These are phyloP conservation scores for Cyanocitta stelleri DNA, from an alignment of 2,113 vertebrate genomes.

Conservation along the genomic window DNA sequence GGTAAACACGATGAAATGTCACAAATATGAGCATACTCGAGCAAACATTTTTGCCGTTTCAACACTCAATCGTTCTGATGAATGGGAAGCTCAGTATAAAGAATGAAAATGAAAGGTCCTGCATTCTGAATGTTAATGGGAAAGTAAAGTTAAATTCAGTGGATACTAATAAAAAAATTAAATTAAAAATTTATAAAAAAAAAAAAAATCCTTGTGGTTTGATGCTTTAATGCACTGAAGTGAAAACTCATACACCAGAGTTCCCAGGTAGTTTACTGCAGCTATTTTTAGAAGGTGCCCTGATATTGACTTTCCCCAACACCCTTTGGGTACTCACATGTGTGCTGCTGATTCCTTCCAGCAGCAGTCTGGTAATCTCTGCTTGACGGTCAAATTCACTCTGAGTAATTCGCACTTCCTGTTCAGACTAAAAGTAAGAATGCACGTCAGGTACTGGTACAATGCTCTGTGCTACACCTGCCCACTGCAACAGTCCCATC, in stretches of 20 bases:
- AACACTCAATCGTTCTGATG: neutral
- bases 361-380: constrained; percentile 93
- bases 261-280: neutral
- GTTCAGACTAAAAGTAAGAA: constrained; percentile 82
- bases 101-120: neutral
- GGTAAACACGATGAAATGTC: neutral
- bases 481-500: neutral
- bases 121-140: neutral
- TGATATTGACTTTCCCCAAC: neutral
- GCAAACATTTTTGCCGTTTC: neutral
- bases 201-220: neutral
- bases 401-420: constrained; percentile 94
- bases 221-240: neutral
- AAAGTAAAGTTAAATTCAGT: neutral
- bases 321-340: constrained; percentile 78
- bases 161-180: neutral
- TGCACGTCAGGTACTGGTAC: neutral
- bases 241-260: neutral
- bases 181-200: rapidly evolving
- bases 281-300: neutral
- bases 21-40: neutral
- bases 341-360: constrained; percentile 96
- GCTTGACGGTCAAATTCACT: constrained; percentile 97
- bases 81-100: neutral
- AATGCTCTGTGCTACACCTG: neutral